Evolutionary conservation across 2,797 vertebrate species (phyloP), one percentile per base, ranked within the genome.

Genomic region (Odontamblyopus lacepedii): DNA sequence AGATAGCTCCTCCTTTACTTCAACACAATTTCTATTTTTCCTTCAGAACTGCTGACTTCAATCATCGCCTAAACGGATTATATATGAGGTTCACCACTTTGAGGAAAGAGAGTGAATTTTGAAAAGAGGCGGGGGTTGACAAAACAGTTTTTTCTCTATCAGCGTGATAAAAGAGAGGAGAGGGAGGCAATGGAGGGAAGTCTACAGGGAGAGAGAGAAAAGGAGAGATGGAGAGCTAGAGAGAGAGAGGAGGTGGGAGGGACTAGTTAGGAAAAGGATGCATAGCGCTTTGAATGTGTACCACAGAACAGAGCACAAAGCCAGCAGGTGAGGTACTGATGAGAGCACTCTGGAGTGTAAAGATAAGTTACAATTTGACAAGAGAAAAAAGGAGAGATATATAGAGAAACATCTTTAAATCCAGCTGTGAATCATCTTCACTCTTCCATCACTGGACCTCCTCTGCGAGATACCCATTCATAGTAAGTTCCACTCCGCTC

Each of bases 321-420:
- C 82, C 82, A 89, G 90, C 91, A 93, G 92, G 90, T 92, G 91
- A 84, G 78, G 69, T 56, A 67, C 80, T 64, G 81, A 87, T 71
- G 79, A 79, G 79, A 84, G 59, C 69, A 27, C 70, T 56, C 41
- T 18, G 68, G 60, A 59, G 30, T 11, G 61, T 32, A 53, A 69
- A 12, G 6, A 55, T 51, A 11, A 35, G 32, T 4, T 23, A n/a
- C 16, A 35, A 11, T 56, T 63, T 56, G 56, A 67, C 66, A 41
- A 41, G 70, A 69, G 2, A 60, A 70, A 63, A 67, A n/a, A 11
- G 35, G 35, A 35, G 69, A 74, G 26, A 53, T 12, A 57, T 51
- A 12, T 15, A 78, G 75, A 73, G 78, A 19, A 66, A 69, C 63
- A 74, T 16, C 72, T 70, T 77, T 44, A 63, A 74, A 57, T 59